These are phyloP conservation scores for Chloroclysta siterata DNA, from an alignment of 2,888 invertebrate genomes.

Conservation along the genomic window DNA sequence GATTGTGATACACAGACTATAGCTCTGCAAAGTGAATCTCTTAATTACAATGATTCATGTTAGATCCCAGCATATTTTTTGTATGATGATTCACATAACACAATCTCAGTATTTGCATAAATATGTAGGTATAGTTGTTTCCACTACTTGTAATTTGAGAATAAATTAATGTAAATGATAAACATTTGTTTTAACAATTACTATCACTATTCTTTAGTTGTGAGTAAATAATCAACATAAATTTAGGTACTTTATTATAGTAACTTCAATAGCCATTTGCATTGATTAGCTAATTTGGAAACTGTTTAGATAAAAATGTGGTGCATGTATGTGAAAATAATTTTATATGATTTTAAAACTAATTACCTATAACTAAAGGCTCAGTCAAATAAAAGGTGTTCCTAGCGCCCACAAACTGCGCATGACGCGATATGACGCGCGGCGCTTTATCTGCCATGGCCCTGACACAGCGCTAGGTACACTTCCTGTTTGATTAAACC, in stretches of 20 bases:
- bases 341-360: background rate
- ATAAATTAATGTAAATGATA: conserved; percentile 10
- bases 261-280: background rate
- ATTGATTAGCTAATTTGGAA: background rate
- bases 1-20: background rate
- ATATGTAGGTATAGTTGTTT: background rate
- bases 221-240: background rate
- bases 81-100: background rate
- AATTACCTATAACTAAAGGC: background rate
- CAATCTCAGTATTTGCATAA: too few species aligned
- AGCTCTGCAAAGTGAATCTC: background rate
- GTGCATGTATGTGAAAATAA: background rate
- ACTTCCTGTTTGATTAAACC: too few species aligned
- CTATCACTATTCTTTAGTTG: background rate
- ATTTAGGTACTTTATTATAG: background rate
- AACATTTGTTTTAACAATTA: background rate
- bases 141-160: background rate
- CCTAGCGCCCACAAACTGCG: too few species aligned
- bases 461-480: background rate
- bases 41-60: conserved; percentile 10
- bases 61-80: conserved; percentile 3
- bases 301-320: background rate
- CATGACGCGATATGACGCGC: background rate
- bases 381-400: background rate
- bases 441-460: too few species aligned